Evolutionary conservation across 2,888 invertebrate species (phyloP).

Genomic region (Omphaloscelis lunosa): DNA sequence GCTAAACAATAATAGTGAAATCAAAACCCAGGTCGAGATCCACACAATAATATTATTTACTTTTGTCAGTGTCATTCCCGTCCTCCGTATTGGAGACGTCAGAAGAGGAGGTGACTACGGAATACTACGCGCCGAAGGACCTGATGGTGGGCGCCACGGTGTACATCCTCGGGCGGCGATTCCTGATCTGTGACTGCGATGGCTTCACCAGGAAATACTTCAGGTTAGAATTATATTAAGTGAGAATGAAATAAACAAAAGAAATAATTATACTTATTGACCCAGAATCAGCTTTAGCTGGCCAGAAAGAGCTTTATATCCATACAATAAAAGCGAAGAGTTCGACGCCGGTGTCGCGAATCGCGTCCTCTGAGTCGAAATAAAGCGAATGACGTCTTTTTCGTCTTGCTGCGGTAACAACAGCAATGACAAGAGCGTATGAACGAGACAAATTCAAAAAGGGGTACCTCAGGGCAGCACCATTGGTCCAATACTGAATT

Average conservation of each 20-base stretch:
- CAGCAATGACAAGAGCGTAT: not conserved
- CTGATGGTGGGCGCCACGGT: conserved; percentile 94
- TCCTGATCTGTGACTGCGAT: conserved; percentile 95
- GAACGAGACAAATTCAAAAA: not conserved
- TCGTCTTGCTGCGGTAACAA: too few relatives aligned
- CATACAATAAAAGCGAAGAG: not conserved
- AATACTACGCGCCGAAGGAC: conserved; percentile 95
- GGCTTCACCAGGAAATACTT: conserved; percentile 95
- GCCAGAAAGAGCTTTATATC: not conserved
- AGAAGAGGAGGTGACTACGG: conserved; percentile 93
- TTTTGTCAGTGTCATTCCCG: conserved; percentile 90
- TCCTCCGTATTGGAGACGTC: conserved; percentile 93
- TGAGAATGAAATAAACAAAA: not conserved
- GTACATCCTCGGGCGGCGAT: conserved; percentile 92
- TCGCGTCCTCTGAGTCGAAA: not conserved
- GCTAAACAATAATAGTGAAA: not conserved
- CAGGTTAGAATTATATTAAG: conserved; percentile 72
- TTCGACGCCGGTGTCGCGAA: not conserved
- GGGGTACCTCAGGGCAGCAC: not conserved
- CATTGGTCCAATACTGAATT: not conserved
- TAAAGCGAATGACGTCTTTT: too few relatives aligned
- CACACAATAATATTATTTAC: conserved; percentile 14
- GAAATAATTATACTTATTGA: not conserved
- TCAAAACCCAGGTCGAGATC: not conserved
- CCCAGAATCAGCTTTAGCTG: not conserved